Base-by-base conservation (phyloP, 2,888 invertebrate species). In the Patella caerulea region DNA sequence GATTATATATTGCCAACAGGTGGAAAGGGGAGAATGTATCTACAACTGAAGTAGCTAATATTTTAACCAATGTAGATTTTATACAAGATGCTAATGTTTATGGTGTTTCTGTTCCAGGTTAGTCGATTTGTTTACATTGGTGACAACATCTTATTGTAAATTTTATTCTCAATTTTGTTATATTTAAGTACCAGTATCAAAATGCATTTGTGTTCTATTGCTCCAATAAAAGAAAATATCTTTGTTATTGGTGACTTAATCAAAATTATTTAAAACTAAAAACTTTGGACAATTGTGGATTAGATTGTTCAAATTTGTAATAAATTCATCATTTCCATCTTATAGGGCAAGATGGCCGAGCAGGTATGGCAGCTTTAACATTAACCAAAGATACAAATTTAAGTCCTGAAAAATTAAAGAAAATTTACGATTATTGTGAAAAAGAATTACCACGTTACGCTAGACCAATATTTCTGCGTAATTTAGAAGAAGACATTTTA, bases 311-410 rank as follows among this genome's bases (percentile, higher is more conserved):
- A 69, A 69, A 15, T 69, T 69, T 24, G 12, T 69, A 17, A 5
- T 69, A 29, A 19, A 52, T 72, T 53, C n/a, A 7, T 45, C 19
- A 14, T 53, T 19, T n/a, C 4, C 14, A 15, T 53, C 5, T 72
- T 78, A 15, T 71, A 87, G 87, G 85, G 17, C 81, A 78, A 76
- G 86, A 88, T 72, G 87, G 87, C 0, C 81, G 85, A 71, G 87
- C 88, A 4, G 90, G 90, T 0, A 90, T 90, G 90, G 88, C 85
- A 9, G 82, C 90, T 4, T 71, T 90, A 3, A 82, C 80, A 19
- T 73, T 87, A 45, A 83, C 83, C 45, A 80, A 84, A 0, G 82
- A 80, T 12, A 69, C 78, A n/a, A 72, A 82, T 2, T 71, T 82
- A 7, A 78, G 82, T 0, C 78, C 81, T 1, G 74, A 79, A 3